Evolutionary conservation across 1,140 invertebrate genomes (phyloP).

Genomic region (Teleopsis dalmanni): DNA sequence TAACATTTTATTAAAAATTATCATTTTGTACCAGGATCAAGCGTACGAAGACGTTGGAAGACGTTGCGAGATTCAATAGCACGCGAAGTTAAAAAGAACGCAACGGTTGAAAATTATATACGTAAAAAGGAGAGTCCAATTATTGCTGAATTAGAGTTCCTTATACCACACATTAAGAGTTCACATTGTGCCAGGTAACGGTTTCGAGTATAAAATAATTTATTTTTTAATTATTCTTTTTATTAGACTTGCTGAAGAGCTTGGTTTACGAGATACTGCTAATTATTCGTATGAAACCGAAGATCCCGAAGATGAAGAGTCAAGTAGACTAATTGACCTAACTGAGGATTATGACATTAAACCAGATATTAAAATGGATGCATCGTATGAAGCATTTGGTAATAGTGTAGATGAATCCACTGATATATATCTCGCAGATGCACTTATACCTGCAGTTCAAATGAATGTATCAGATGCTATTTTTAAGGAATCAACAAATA

Average conservation of each 20-base stretch:
- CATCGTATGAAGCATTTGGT: not conserved
- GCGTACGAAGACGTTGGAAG: constrained; percentile 8
- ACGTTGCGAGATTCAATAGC: constrained; percentile 5
- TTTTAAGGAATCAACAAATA: too few species aligned
- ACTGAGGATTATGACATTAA: constrained; percentile 11
- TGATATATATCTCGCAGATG: too few species aligned
- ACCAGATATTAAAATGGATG: constrained; percentile 1
- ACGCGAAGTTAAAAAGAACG: constrained; percentile 9
- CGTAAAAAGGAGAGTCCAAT: constrained; percentile 8
- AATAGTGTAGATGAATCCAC: too few species aligned
- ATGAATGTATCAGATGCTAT: too few species aligned
- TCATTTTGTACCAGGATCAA: not conserved
- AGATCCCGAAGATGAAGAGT: not conserved
- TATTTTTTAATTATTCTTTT: not conserved
- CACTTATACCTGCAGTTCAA: too few species aligned
- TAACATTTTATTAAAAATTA: not conserved
- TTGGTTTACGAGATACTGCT: constrained; percentile 5
- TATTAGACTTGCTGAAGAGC: constrained; percentile 9
- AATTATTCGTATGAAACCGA: not conserved
- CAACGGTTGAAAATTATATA: constrained; percentile 7
- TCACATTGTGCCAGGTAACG: constrained; percentile 7
- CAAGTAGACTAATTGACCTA: not conserved
- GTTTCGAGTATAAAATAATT: not conserved
- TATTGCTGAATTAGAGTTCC: constrained; percentile 9
- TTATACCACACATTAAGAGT: constrained; percentile 10